These are phyloP conservation scores for Saccostrea cuccullata DNA, from an alignment of 1,140 invertebrate genomes.

Conservation along the genomic window DNA sequence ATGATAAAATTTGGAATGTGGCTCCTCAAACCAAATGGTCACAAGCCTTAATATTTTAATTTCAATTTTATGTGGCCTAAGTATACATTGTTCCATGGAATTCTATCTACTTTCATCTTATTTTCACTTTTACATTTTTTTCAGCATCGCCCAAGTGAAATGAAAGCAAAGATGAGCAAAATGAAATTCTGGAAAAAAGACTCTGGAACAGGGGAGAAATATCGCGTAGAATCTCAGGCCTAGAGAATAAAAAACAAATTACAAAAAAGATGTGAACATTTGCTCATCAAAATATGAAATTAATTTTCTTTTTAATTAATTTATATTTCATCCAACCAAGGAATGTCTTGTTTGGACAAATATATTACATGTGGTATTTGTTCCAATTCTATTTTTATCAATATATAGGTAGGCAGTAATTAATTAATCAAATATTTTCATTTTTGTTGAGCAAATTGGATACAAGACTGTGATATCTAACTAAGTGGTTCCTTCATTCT, in stretches of 20 bases:
- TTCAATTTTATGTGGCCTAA: too few relatives aligned
- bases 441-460: conserved; percentile 21
- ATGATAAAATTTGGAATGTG: too few relatives aligned
- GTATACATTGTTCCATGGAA: too few relatives aligned
- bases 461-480: conserved; percentile 11
- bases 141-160: conserved; percentile 75
- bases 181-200: conserved; percentile 74
- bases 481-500: background rate
- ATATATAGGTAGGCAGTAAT: background rate
- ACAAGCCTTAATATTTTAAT: too few relatives aligned
- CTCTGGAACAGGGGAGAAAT: conserved; percentile 70
- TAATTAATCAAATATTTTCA: background rate
- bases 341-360: background rate
- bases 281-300: background rate
- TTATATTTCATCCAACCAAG: background rate
- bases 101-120: too few relatives aligned
- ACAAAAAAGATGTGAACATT: background rate
- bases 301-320: background rate
- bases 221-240: conserved; percentile 49
- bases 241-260: background rate
- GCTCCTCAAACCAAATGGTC: too few relatives aligned
- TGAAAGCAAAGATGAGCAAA: conserved; percentile 70
- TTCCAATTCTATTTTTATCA: background rate
- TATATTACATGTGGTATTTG: background rate
- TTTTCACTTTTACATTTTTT: conserved; percentile 37